phyloP scores from a whole-genome alignment of 1,140 invertebrate species.

The Drosophila paulistorum region DNA sequence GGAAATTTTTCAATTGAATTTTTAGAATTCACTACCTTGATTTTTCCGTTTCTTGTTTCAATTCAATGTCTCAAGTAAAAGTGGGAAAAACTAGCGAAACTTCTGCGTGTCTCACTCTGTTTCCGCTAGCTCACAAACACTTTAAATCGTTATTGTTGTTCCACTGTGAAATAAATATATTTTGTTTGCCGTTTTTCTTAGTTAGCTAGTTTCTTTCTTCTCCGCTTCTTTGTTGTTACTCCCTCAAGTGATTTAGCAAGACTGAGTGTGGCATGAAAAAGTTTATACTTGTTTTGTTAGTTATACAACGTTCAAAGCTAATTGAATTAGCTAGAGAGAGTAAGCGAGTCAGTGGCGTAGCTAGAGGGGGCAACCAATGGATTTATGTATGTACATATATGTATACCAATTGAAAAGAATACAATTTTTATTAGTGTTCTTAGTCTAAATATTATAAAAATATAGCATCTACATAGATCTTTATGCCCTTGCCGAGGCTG shows the following conservation, averaged over 20 bases:
- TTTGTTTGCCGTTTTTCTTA: conserved; percentile 35
- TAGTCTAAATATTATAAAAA: too few species aligned
- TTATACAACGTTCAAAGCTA: conserved; percentile 51
- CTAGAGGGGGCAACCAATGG: too few species aligned
- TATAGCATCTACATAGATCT: too few species aligned
- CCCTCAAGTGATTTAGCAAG: conserved; percentile 47
- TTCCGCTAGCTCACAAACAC: conserved; percentile 32
- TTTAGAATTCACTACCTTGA: conserved; percentile 52
- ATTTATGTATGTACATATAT: too few species aligned
- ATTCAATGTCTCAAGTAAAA: conserved; percentile 25
- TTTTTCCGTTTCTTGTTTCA: conserved; percentile 24
- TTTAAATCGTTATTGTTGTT: conserved; percentile 11
- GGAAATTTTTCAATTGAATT: conserved; percentile 58
- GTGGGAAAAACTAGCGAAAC: conserved; percentile 51
- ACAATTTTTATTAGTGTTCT: too few species aligned
- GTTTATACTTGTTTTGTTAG: conserved; percentile 23
- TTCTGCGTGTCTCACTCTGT: conserved; percentile 46
- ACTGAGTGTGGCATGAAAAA: conserved; percentile 43
- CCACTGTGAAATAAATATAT: not conserved
- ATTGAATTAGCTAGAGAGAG: conserved; percentile 65
- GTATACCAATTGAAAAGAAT: too few species aligned
- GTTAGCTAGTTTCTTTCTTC: conserved; percentile 28
- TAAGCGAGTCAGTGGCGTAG: conserved; percentile 11
- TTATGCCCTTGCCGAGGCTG: too few species aligned
- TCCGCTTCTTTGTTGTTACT: conserved; percentile 55